Evolutionary conservation across 2,113 vertebrate species (phyloP), one percentile per base, ranked within the genome.

Genomic region (Platysternon megacephalum): DNA sequence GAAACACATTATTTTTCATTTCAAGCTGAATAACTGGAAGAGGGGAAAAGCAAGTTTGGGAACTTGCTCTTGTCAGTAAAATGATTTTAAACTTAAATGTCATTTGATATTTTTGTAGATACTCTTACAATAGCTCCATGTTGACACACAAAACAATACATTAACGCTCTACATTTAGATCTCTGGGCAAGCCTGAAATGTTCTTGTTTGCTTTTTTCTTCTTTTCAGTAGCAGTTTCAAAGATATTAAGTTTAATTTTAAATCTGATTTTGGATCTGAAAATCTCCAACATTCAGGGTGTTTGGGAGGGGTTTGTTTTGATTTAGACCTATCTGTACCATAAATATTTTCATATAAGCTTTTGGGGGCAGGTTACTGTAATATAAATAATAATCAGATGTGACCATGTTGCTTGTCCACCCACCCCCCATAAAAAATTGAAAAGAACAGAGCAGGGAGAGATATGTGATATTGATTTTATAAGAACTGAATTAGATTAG

Each of bases 1-100:
- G 58, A 92, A 91, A 81, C 9, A 83, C 58, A 8, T 89, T 86
- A 13, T 51, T 96, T 93, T 92, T 11, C 46, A 87, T 88, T 91
- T 76, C n/a, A 17, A 44, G 49, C 35, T 91, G 81, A 84, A 94
- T 91, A 92, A 19, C 53, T 89, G 48, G 58, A 93, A 61, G 1
- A 0, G 1, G 48, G 6, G 22, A 85, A 92, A 11, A 86, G 53
- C 85, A 39, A 55, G 28, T 93, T 87, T 26, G 56, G 35, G 14
- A 32, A 88, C 26, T 35, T 78, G 44, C 35, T 68, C 39, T 44
- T 95, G 82, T 88, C 76, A 86, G 48, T 29, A 78, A 91, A 95
- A 82, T 1, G 21, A 32, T 24, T 87, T 84, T 10, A 16, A 92
- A 7, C 32, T 89, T 61, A 86, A 94, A 91, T 88, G 78, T 10